A percentile compares a stretch with the other conserved stretches of the same genome.
Conservation (phyloP, 2,888 invertebrate genomes). For the Kryphioiulus occultus region DNA sequence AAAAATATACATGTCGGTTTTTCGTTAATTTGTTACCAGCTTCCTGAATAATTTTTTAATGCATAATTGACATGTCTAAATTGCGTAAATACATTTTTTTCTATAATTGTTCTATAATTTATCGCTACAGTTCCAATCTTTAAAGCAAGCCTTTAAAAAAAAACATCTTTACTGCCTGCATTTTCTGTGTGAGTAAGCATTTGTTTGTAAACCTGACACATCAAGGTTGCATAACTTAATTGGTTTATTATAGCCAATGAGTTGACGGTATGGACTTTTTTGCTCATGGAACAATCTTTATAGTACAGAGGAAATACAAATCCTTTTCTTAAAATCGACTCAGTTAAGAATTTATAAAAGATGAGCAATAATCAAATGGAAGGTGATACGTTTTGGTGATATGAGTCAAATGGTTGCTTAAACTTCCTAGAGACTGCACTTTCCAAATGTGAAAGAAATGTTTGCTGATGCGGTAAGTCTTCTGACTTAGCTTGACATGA, state of each 20-base stretch:
- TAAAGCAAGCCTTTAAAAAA: no score
- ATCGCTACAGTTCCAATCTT: no score
- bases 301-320: not conserved
- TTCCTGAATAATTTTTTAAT: no score
- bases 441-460: not conserved
- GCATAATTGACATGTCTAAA: no score
- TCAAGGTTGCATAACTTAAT: not conserved
- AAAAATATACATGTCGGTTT: no score
- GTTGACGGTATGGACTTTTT: not conserved
- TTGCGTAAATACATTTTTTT: no score
- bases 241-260: not conserved
- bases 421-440: not conserved
- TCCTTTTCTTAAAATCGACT: not conserved
- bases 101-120: no score
- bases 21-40: no score
- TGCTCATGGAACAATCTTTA: not conserved
- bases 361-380: not conserved
- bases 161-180: not conserved
- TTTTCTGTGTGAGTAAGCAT: not conserved
- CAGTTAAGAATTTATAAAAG: not conserved
- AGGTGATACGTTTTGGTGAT: not conserved
- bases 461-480: not conserved
- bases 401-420: not conserved
- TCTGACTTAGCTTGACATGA: not conserved
- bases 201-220: constrained; percentile 17